A percentile compares a stretch with the other conserved stretches of the same genome.
phyloP scores from a whole-genome alignment of 2,113 vertebrate genomes.

The Dendrocopos noguchii region DNA sequence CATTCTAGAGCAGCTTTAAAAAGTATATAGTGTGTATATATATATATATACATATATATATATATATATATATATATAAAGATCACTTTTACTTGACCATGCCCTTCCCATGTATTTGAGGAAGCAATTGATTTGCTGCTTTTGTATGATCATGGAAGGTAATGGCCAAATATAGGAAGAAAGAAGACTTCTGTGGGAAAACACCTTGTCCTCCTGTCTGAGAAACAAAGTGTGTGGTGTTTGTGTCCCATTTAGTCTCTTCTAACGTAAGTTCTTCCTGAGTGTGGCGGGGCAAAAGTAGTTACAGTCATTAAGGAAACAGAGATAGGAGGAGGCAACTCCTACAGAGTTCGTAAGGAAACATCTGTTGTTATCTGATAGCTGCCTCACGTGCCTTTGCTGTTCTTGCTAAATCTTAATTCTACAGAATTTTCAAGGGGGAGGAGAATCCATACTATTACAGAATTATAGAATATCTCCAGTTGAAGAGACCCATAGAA shows the following conservation, averaged over 20 bases:
- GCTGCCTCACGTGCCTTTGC: not conserved
- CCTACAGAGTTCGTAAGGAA: not conserved
- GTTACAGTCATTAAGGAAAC: not conserved
- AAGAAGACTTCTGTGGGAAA: not conserved
- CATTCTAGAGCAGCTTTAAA: not conserved
- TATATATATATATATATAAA: not conserved
- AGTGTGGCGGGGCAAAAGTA: not conserved
- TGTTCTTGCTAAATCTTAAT: not conserved
- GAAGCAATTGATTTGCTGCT: not conserved
- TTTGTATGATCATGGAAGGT: not conserved
- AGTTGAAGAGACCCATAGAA: no score
- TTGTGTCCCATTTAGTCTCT: not conserved
- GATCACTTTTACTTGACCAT: not conserved
- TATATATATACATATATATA: not conserved
- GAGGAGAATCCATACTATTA: not conserved
- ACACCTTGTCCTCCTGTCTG: not conserved
- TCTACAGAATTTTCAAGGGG: not conserved
- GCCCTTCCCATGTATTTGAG: not conserved
- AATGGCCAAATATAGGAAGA: not conserved
- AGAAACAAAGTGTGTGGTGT: not conserved
- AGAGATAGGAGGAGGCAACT: not conserved
- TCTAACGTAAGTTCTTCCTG: not conserved
- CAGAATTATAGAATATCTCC: no score
- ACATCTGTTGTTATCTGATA: not conserved
- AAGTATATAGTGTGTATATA: not conserved